A percentile compares a stretch with the other conserved stretches of the same genome.
Evolutionary conservation across 2,797 vertebrate genomes (phyloP).

Genomic region (Rhabdophis nuchalis): DNA sequence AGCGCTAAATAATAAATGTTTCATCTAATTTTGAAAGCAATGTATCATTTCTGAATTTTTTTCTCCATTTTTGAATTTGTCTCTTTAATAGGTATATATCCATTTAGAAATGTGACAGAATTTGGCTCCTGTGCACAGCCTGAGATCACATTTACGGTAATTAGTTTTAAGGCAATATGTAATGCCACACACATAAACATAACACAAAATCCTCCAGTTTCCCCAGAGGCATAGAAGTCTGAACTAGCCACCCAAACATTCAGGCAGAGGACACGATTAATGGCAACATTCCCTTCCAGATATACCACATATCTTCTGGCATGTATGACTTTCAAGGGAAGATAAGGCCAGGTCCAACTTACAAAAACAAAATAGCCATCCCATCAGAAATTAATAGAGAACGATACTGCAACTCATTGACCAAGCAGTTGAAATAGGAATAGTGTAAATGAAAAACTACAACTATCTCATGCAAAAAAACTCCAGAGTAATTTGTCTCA

Average conservation of each 20-base stretch:
- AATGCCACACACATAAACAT: background rate
- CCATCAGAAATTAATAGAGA: background rate
- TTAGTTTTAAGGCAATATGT: background rate
- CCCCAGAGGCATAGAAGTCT: background rate
- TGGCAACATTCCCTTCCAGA: background rate
- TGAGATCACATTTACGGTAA: background rate
- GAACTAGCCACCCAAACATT: background rate
- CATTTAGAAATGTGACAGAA: background rate
- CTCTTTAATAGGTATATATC: background rate
- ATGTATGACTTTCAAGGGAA: background rate
- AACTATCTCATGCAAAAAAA: background rate
- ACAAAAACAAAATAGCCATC: background rate
- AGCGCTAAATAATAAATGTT: background rate
- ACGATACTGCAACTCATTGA: background rate
- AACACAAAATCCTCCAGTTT: background rate
- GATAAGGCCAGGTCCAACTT: background rate
- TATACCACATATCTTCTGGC: background rate
- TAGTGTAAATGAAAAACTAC: background rate
- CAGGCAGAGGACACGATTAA: background rate
- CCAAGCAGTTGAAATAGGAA: background rate
- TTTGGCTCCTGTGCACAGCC: background rate
- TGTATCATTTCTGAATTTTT: background rate
- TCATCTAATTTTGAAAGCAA: background rate
- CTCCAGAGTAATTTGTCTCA: background rate
- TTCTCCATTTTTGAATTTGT: background rate